Conservation (phyloP, 2,888 invertebrate species). For the Drosophila pseudotalamancana region DNA sequence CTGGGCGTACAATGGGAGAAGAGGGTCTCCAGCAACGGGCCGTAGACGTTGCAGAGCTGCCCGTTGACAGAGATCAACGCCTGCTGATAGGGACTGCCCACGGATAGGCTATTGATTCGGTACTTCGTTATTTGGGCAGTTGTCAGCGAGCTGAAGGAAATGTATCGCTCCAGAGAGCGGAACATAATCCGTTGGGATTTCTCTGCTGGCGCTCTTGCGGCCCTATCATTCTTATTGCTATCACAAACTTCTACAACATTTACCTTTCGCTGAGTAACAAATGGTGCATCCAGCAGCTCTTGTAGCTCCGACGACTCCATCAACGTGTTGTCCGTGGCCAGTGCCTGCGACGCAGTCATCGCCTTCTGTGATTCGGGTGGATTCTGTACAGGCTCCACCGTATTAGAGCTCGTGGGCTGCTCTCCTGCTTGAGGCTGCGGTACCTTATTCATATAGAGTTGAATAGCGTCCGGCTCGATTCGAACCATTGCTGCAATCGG, state of each 20-base stretch:
- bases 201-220: neutral
- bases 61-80: conserved; percentile 43
- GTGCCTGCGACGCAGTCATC: conserved; percentile 55
- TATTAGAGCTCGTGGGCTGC: neutral
- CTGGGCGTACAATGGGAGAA: conserved; percentile 38
- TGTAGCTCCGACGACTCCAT: conserved; percentile 55
- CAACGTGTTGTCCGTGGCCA: conserved; percentile 55
- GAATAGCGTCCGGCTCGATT: neutral
- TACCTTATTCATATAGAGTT: rapidly evolving
- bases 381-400: neutral
- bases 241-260: conserved; percentile 19
- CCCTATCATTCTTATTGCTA: conserved; percentile 15
- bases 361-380: neutral
- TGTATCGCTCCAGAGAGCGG: conserved; percentile 36
- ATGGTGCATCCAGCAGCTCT: conserved; percentile 33
- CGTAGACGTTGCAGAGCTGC: conserved; percentile 34
- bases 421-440: neutral
- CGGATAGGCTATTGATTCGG: conserved; percentile 35
- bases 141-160: conserved; percentile 39
- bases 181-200: conserved; percentile 17
- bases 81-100: conserved; percentile 46
- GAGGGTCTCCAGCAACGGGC: conserved; percentile 37
- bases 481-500: conserved; percentile 39
- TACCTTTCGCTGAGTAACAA: conserved; percentile 52
- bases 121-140: conserved; percentile 39